Base-by-base conservation (phyloP, 2,888 invertebrate species). In the Baronia brevicornis region DNA sequence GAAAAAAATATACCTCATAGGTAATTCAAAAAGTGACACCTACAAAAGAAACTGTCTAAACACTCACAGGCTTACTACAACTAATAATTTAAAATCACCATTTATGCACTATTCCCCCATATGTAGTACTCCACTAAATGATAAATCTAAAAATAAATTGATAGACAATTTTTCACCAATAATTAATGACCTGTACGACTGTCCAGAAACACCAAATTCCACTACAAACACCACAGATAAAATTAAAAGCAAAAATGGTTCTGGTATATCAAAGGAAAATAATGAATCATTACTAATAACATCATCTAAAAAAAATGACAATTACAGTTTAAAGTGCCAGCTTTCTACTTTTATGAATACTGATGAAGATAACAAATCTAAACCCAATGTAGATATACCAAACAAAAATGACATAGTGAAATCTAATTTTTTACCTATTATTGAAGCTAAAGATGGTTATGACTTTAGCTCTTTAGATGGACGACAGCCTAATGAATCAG, bases 131-230 rank as follows among this genome's bases (percentile, higher is more conserved):
- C 82, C 82, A 33, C 74, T 72, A 31, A 63, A 58, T 51, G 56
- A 64, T 24, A 82, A 77, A 49, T 67, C 69, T 41, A 67, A 75
- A 46, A 67, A 69, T 4, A 61, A 68, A 40, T 79, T 80, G 20
- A 79, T 82, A 43, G 79, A 60, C 42, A 71, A 68, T 36, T 71
- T 78, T 41, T 84, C 82, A 15, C 80, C 82, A 19, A 80, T 84
- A 35, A 33, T 48, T 18, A 43, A 48, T 33, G 53, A 46, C 43
- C 28, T 54, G 18, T 43, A 52, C 27, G 47, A 46, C 11, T 68
- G 49, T 38, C 47, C 51, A 13, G 52, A 58, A 7, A 15, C 10
- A 2, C 3, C 1, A 12, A 21, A 23, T 26, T 17, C 11, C 3
- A 17, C 20, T 29, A 4, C 4, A 12, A 22, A 14, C 11, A 9